Evolutionary conservation across 2,113 vertebrate genomes (phyloP).

Genomic region (Phaetusa simplex): DNA sequence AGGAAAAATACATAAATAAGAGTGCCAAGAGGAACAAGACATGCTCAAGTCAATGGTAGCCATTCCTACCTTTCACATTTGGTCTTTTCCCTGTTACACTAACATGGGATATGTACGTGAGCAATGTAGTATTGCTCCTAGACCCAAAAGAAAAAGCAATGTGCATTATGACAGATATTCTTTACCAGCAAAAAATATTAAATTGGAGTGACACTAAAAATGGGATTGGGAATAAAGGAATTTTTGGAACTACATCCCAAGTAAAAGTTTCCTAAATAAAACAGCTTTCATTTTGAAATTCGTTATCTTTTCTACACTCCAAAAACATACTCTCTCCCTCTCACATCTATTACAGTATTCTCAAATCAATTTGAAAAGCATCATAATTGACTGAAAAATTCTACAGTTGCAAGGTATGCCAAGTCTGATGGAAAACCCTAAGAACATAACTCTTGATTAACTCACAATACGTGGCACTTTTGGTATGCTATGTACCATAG

Average conservation of each 20-base stretch:
- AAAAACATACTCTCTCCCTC: neutral
- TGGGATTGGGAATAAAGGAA: neutral
- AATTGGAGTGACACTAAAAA: neutral
- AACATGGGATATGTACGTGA: neutral
- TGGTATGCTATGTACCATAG: neutral
- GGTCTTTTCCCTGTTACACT: neutral
- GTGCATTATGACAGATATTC: neutral
- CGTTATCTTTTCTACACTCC: neutral
- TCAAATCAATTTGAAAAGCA: neutral
- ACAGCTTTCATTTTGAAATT: neutral
- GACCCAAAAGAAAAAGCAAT: neutral
- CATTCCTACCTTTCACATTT: neutral
- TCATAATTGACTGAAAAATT: neutral
- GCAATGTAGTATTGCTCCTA: neutral
- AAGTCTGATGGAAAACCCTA: neutral
- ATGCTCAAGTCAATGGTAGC: neutral
- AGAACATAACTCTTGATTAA: neutral
- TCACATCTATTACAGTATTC: neutral
- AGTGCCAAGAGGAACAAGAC: neutral
- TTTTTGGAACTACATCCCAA: neutral
- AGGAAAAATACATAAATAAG: neutral
- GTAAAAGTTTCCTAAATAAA: neutral
- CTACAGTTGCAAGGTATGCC: neutral
- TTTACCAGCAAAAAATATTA: neutral
- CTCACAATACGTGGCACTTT: neutral